Evolutionary conservation across 2,888 invertebrate genomes (phyloP).

Genomic region (Eilema depressum): DNA sequence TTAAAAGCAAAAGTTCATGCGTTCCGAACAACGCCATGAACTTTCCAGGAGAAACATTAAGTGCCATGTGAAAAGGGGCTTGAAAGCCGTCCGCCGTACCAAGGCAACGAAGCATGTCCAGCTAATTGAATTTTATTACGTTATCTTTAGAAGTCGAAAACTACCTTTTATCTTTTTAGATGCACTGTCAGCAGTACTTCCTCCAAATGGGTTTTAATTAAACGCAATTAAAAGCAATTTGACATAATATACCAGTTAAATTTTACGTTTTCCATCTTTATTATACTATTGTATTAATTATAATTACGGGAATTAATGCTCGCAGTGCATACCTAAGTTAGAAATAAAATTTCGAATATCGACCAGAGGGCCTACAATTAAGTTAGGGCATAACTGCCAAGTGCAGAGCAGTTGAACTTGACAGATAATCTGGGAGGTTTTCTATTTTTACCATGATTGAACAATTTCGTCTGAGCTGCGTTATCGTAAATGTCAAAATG

Average conservation of each 20-base stretch:
- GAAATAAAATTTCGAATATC: not conserved
- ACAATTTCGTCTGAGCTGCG: no score
- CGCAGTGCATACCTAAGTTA: not conserved
- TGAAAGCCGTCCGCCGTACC: conserved; percentile 56
- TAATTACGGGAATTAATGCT: not conserved
- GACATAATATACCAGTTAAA: not conserved
- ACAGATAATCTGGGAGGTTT: no score
- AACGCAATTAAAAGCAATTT: conserved; percentile 13
- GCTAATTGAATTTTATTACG: conserved; percentile 66
- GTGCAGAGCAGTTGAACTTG: no score
- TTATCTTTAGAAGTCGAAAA: conserved; percentile 28
- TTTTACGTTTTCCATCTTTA: not conserved
- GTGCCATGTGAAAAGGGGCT: conserved; percentile 72
- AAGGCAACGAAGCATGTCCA: conserved; percentile 63
- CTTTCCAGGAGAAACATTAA: conserved; percentile 62
- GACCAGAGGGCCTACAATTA: no score
- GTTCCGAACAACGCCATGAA: conserved; percentile 36
- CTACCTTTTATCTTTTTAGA: conserved; percentile 14
- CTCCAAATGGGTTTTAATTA: conserved; percentile 20
- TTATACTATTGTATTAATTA: not conserved
- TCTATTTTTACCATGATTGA: no score
- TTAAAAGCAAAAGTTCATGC: conserved; percentile 33
- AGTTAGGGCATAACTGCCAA: no score
- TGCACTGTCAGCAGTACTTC: not conserved
- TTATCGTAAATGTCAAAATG: no score